These are phyloP conservation scores for Ceriagrion tenellum DNA, from an alignment of 2,888 invertebrate genomes.

Conservation along the genomic window DNA sequence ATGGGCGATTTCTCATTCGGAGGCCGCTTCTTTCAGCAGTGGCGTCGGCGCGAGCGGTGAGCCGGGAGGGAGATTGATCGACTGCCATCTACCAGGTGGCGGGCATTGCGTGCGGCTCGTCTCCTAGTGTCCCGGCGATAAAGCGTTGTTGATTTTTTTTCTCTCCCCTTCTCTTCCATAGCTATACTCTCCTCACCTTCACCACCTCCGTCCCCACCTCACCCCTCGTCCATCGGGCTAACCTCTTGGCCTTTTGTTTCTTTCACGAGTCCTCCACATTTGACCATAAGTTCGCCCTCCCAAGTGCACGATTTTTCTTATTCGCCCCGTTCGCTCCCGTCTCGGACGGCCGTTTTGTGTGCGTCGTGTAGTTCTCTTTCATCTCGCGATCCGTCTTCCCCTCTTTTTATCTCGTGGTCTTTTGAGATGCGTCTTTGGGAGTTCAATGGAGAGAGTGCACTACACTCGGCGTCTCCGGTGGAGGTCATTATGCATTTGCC, in stretches of 20 bases:
- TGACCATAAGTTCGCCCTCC: not conserved
- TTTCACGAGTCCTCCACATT: not conserved
- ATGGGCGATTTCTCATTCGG: not conserved
- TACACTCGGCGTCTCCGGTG: not conserved
- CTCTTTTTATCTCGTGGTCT: not conserved
- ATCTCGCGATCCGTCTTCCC: not conserved
- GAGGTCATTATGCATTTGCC: not conserved
- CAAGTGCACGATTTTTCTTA: not conserved
- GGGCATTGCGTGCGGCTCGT: slow-evolving; percentile 13
- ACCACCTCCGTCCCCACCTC: not conserved
- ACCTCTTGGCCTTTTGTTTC: not conserved
- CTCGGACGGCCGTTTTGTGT: not conserved
- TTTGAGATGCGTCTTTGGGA: not conserved
- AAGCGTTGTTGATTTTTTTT: slow-evolving; percentile 35
- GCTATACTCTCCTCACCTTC: not conserved
- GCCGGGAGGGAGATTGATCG: not conserved
- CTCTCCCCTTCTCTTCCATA: not conserved
- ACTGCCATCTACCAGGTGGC: not conserved
- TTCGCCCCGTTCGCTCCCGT: not conserved
- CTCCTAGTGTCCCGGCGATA: not conserved
- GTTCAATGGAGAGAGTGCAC: not conserved
- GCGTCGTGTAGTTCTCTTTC: not conserved
- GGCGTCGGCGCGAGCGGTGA: too few relatives aligned
- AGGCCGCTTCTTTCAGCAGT: not conserved
- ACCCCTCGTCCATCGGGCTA: not conserved